A percentile compares a stretch with the other conserved stretches of the same genome.
phyloP scores from a whole-genome alignment of 2,113 vertebrate genomes.

The Athene cunicularia region DNA sequence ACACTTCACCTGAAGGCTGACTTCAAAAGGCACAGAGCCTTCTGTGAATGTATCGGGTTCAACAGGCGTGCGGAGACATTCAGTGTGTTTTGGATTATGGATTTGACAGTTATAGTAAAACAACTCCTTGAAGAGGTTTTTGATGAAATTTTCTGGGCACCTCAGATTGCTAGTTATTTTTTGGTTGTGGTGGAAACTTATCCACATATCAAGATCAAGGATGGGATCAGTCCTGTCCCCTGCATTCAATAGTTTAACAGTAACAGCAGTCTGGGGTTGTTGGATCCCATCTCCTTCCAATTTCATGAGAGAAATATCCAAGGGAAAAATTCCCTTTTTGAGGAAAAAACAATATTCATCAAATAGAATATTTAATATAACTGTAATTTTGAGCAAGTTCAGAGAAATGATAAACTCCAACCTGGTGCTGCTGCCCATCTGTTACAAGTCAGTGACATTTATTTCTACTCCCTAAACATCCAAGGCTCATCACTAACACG shows the following conservation, averaged over 20 bases:
- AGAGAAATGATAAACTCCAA: background rate
- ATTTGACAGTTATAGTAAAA: background rate
- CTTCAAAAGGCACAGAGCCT: background rate
- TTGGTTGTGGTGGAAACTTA: background rate
- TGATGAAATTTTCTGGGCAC: background rate
- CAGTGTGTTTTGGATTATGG: background rate
- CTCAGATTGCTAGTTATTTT: background rate
- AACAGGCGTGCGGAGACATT: background rate
- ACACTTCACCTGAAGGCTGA: background rate
- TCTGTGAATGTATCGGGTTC: background rate
- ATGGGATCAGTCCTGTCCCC: background rate
- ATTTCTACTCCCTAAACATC: background rate
- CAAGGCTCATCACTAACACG: background rate
- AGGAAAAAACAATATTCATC: background rate
- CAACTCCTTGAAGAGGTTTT: background rate
- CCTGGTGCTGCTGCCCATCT: background rate
- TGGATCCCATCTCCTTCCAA: background rate
- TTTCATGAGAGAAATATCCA: background rate
- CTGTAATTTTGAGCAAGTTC: background rate
- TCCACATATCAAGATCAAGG: background rate
- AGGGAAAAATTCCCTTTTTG: background rate
- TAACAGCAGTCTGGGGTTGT: background rate
- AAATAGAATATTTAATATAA: background rate
- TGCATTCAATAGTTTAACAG: background rate
- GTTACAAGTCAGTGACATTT: background rate